Evolutionary conservation across 2,888 invertebrate species (phyloP), one percentile per base, ranked within the genome.

Genomic region (Meandrusa payeni): DNA sequence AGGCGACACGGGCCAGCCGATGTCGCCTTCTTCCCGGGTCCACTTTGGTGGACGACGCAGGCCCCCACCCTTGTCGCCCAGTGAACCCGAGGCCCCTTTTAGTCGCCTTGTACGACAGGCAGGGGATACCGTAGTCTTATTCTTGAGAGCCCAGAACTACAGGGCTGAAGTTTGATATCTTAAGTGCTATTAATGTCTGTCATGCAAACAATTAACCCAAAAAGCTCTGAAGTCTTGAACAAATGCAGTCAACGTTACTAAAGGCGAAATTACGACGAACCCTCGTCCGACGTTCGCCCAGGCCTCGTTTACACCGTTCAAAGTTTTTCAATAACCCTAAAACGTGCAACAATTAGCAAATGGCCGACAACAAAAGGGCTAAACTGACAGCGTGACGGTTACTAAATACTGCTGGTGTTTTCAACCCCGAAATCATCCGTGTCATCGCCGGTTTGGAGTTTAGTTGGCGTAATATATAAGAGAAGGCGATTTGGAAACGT

Each of bases 291-390:
- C 11, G 1, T 11, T 1, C n/a, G n/a, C 3, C 22, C 7, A 26
- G 6, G 2, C 5, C 9, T 9, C 5, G 9, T 24, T 6, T 7
- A 10, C 12, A 12, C n/a, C 19, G 2, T 5, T 6, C 11, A 29
- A 34, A 42, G 38, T 33, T 49, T 50, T 50, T 52, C 42, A 52
- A 55, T 55, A 51, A 51, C 28, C 38, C 41, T 37, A 46, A 48
- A 52, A 50, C 41, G 31, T 9, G 24, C 10, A 27, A 46, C 48
- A 50, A 51, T 53, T 53, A 53, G 44, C 41, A 39, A 50, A 51
- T 51, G 37, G 48, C 24, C 36, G 44, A 34, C 42, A 46, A 54
- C 53, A 52, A 52, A 51, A 50, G 51, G 41, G 15, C 28, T 29
- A 24, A 37, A 32, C 41, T 45, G 48, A 41, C 50, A 32, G 15